Base-by-base conservation (phyloP, 1,140 invertebrate species). In the Drosophila sucinea region DNA sequence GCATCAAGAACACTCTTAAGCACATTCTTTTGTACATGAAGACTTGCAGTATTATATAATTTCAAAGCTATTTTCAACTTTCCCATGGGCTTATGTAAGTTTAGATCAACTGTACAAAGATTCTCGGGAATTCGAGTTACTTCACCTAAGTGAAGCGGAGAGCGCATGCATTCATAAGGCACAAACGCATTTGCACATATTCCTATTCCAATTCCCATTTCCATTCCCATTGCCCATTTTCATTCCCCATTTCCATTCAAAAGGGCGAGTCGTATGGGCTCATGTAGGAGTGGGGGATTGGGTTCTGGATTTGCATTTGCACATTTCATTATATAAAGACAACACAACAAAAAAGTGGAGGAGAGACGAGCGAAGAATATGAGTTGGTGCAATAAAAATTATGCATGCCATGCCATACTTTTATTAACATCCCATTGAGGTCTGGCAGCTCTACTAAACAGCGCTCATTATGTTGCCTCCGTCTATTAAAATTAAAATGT, bases 401-500 rank as follows among this genome's bases (percentile, higher is more conserved):
- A 67, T 79, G 76, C 60, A 70, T 76, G 44, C 74, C 64, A 60
- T 76, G 51, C 74, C 67, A 63, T 76, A 68, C 82, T 85, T 81
- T 74, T 84, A 84, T 85, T 84, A 85, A 79, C 83, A 75, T 79
- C 75, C 44, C 72, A 79, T 79, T 70, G 82, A 73, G 76, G 58
- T 54, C 57, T 63, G 61, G 38, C 67, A n/a, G 66, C 55, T 65
- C 76, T 10, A 51, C 44, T 87, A 87, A 82, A 77, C 80, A 74
- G 58, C 56, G 44, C 77, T 84, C 80, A 87, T 87, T 89, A 89
- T 89, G 80, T 68, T 35, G 47, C 35, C 41, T 51, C 47, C 79
- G 76, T 87, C 69, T 83, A 82, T 86, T 87, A 79, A 79, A 82
- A 86, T 86, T 81, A 85, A 85, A 80, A 85, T 85, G 81, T 62